Conservation (phyloP, 1,140 invertebrate species). For the Eupristina koningsbergeri region DNA sequence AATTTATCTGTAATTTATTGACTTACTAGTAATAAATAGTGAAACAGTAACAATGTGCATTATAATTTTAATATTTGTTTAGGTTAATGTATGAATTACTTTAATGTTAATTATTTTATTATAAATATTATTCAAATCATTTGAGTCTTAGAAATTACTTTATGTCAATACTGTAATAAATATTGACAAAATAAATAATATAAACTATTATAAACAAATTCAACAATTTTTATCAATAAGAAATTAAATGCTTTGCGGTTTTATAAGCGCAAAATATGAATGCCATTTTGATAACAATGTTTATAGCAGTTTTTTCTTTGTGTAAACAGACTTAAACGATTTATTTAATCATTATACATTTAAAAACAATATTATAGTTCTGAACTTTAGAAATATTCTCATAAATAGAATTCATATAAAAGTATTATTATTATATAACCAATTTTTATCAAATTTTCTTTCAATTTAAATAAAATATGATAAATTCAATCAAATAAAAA, state of each 20-base stretch:
- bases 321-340: too few relatives aligned
- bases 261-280: too few relatives aligned
- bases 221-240: background rate
- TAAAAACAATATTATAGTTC: too few relatives aligned
- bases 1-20: constrained; percentile 12
- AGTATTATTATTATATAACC: too few relatives aligned
- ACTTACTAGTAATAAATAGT: constrained; percentile 23
- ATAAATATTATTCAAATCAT: constrained; percentile 12
- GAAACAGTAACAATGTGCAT: constrained; percentile 18
- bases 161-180: background rate
- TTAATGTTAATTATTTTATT: background rate
- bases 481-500: too few relatives aligned
- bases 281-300: too few relatives aligned
- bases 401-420: too few relatives aligned
- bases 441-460: too few relatives aligned
- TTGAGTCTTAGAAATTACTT: background rate
- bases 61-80: constrained; percentile 24
- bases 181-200: background rate
- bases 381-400: too few relatives aligned
- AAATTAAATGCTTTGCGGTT: too few relatives aligned
- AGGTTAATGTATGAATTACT: constrained; percentile 8
- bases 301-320: background rate
- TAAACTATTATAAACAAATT: background rate
- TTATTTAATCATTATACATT: too few relatives aligned
- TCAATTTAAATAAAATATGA: too few relatives aligned